Evolutionary conservation across 2,888 invertebrate species (phyloP).

Genomic region (Antitype chi): DNA sequence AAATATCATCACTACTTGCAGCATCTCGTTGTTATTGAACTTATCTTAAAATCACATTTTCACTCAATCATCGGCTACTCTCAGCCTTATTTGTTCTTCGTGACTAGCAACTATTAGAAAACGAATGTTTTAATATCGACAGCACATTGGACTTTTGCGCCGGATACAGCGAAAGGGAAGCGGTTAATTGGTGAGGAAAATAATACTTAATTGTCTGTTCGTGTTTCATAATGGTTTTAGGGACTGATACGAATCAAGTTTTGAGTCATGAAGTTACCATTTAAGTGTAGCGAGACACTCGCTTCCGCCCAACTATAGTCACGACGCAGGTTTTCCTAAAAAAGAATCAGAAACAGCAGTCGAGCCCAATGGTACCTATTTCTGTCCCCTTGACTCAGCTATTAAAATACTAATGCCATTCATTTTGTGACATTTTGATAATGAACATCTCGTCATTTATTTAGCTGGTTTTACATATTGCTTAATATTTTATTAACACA

Average conservation of each 20-base stretch:
- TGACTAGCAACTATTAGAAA: constrained; percentile 45
- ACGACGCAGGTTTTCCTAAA: constrained; percentile 48
- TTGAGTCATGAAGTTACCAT: constrained; percentile 60
- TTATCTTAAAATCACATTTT: constrained; percentile 19
- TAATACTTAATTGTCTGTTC: constrained; percentile 52
- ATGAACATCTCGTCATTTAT: constrained; percentile 68
- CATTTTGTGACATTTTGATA: constrained; percentile 68
- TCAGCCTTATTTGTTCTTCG: constrained; percentile 34
- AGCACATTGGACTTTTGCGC: constrained; percentile 31
- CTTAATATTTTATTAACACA: constrained; percentile 73
- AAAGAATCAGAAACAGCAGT: constrained; percentile 9
- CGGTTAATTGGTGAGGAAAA: constrained; percentile 47
- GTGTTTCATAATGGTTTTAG: constrained; percentile 48
- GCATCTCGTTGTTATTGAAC: not conserved
- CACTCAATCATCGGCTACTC: not conserved
- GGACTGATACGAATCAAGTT: constrained; percentile 57
- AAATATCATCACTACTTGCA: constrained; percentile 3
- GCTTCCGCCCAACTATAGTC: constrained; percentile 47
- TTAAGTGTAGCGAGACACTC: constrained; percentile 41
- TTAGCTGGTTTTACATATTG: constrained; percentile 72
- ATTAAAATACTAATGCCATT: constrained; percentile 51
- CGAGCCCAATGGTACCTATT: not conserved
- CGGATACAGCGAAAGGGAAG: constrained; percentile 55
- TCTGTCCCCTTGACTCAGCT: constrained; percentile 27
- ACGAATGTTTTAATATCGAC: constrained; percentile 39